These are phyloP conservation scores for Tor tambroides DNA, from an alignment of 2,113 vertebrate species.

Conservation along the genomic window DNA sequence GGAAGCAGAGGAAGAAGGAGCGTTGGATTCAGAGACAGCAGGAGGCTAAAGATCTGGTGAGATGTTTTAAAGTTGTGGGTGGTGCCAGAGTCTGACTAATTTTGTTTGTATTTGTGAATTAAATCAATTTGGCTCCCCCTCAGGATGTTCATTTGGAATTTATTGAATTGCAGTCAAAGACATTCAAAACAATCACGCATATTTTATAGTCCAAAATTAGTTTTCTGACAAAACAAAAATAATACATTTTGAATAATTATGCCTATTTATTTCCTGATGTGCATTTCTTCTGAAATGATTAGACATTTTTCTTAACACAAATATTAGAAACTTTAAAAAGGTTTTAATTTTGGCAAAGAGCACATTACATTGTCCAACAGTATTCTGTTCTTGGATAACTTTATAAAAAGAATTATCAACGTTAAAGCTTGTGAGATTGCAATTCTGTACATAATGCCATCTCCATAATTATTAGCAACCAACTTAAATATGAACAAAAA, in stretches of 20 bases:
- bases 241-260: background rate
- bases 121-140: background rate
- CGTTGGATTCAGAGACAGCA: conserved; percentile 74
- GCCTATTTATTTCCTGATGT: background rate
- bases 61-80: background rate
- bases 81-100: background rate
- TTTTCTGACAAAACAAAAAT: background rate
- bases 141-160: background rate
- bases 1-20: conserved; percentile 81
- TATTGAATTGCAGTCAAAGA: background rate
- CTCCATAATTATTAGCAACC: too few relatives aligned
- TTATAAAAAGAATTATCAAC: too few relatives aligned
- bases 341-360: too few relatives aligned
- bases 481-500: background rate
- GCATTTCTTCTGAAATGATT: background rate
- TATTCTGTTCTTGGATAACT: too few relatives aligned
- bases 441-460: too few relatives aligned
- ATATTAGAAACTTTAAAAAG: background rate
- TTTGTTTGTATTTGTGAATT: background rate
- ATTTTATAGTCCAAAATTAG: background rate
- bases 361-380: background rate
- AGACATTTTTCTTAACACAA: background rate
- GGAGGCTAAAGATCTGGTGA: conserved; percentile 70
- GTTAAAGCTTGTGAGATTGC: too few relatives aligned
- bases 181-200: background rate